phyloP scores from a whole-genome alignment of 2,113 vertebrate genomes.

The Anguilla japonica region DNA sequence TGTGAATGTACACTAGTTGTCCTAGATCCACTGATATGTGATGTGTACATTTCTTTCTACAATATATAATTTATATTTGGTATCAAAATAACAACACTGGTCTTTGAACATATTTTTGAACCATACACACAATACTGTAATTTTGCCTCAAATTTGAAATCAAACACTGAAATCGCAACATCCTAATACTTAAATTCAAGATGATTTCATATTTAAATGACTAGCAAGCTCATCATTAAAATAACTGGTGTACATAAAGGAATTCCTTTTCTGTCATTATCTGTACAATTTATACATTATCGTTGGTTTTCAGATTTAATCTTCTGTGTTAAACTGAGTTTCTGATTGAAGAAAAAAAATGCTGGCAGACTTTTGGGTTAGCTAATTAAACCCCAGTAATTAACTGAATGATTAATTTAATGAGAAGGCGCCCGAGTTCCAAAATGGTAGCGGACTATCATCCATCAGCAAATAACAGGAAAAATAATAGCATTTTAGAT shows the following conservation, averaged over 20 bases:
- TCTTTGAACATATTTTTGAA: neutral
- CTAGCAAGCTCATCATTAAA: neutral
- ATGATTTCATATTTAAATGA: neutral
- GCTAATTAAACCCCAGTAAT: constrained; percentile 15
- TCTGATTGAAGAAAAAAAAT: neutral
- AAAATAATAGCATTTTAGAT: neutral
- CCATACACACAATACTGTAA: neutral
- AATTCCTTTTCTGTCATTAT: neutral
- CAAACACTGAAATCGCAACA: neutral
- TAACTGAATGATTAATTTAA: constrained; percentile 10
- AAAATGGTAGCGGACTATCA: constrained; percentile 9
- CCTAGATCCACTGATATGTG: neutral
- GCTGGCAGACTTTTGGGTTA: neutral
- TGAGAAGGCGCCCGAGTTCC: neutral
- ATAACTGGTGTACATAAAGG: neutral
- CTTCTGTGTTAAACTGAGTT: constrained; percentile 10
- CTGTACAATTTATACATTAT: neutral
- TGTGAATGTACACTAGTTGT: neutral
- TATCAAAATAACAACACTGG: neutral
- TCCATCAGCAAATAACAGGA: neutral
- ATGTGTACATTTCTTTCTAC: neutral
- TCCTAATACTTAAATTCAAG: neutral
- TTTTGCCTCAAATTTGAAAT: neutral
- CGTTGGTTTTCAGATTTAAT: neutral
- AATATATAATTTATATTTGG: neutral